Base-by-base conservation (phyloP, 2,113 vertebrate genomes). In the Festucalex cinctus region DNA sequence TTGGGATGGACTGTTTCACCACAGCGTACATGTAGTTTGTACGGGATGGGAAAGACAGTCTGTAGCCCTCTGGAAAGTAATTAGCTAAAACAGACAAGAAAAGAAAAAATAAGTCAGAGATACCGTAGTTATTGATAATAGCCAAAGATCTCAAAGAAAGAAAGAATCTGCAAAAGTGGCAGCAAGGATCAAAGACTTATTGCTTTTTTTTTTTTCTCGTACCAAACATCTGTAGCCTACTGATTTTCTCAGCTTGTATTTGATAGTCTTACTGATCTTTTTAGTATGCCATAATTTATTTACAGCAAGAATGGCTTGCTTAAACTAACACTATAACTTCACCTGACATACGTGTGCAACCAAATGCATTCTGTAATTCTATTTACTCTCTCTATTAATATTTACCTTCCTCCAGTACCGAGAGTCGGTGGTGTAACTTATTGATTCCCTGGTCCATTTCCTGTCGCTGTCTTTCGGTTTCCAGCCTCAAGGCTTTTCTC, bases 1-100 rank as follows among this genome's bases (percentile, higher is more conserved):
- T 90, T 0, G 97, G 97, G 68, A 99, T 73, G 3, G 90, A 86
- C 77, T 93, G 93, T 51, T 92, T 94, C 81, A 97, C 83, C 0
- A 93, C 88, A 0, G 93, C 97, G 0, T 96, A 97, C 96, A 99
- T 96, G 87, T 96, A 96, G 88, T 95, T 95, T 56, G 95, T 97
- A 66, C 95, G 93, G 37, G 94, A 91, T 0, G 95, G 94, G 83
- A 98, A 97, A 65, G 92, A 93, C 70, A 98, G 80, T 73, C 93
- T 94, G 93, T 94, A 98, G 77, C 94, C 94, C 0, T 95, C 92
- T 0, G 95, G 93, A 75, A 92, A 92, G 13, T 76, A 92, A 75
- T 90, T 92, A 12, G 84, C 88, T 0, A 91, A 73, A 3, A 65
- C 20, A 43, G 77, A 82, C 81, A 71, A n/a, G 22, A 13, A 9